Evolutionary conservation across 2,113 vertebrate genomes (phyloP).

Genomic region (Tyrannus savana): DNA sequence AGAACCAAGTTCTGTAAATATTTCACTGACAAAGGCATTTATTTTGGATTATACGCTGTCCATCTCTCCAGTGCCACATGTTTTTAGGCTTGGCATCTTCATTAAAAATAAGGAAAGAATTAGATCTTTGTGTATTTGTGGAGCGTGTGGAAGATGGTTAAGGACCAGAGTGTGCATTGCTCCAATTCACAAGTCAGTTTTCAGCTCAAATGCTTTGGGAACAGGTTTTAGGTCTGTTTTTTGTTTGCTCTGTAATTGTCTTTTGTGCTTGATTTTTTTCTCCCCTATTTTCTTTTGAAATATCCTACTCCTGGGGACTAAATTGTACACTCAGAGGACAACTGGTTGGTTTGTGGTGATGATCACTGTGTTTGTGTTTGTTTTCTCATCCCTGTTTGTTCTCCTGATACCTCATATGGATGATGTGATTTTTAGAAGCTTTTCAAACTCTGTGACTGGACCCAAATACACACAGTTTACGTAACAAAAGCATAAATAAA

Average conservation of each 20-base stretch:
- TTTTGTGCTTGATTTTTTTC: background rate
- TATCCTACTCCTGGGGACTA: background rate
- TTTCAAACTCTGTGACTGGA: background rate
- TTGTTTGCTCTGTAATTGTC: background rate
- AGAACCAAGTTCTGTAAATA: background rate
- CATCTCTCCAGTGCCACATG: background rate
- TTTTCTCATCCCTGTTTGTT: background rate
- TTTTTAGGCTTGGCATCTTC: background rate
- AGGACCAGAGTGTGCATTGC: background rate
- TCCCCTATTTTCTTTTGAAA: background rate
- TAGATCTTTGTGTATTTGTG: background rate
- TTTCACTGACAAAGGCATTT: background rate
- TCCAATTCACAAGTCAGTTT: background rate
- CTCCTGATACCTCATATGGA: background rate
- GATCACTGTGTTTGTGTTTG: background rate
- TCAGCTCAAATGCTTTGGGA: background rate
- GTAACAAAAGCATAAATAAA: background rate
- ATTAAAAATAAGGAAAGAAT: background rate
- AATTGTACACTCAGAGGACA: background rate
- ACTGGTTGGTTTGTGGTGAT: background rate
- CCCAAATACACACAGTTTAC: background rate
- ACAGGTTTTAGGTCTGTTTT: background rate
- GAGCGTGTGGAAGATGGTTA: background rate
- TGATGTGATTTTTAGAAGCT: background rate
- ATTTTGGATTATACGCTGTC: background rate